These are phyloP conservation scores for Sphaerophoria rueppellii DNA, from an alignment of 2,888 invertebrate genomes.

Conservation along the genomic window DNA sequence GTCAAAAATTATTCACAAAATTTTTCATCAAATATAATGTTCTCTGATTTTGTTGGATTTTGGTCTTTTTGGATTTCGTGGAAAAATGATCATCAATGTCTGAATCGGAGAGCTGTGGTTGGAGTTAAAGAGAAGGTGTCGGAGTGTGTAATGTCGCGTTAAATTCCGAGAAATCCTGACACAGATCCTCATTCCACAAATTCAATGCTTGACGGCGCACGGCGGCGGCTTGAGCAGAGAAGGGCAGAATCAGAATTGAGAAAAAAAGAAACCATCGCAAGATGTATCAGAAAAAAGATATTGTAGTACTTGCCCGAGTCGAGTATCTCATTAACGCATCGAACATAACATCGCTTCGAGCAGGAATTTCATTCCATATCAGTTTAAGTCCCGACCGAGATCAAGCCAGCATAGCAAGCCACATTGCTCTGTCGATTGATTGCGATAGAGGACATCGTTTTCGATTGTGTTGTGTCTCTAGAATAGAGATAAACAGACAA, in stretches of 20 bases:
- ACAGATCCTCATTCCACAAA: conserved; percentile 68
- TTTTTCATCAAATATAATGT: conserved; percentile 69
- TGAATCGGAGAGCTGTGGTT: not conserved
- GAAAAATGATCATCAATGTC: conserved; percentile 66
- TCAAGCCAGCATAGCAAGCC: conserved; percentile 34
- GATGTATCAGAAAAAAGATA: conserved; percentile 45
- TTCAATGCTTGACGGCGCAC: conserved; percentile 49
- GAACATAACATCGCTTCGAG: conserved; percentile 63
- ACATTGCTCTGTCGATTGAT: conserved; percentile 37
- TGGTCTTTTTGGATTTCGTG: conserved; percentile 48
- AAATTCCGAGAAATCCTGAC: conserved; percentile 73
- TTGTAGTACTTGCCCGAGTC: conserved; percentile 8
- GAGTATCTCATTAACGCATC: conserved; percentile 73
- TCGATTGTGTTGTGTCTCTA: conserved; percentile 30
- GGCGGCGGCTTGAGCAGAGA: conserved; percentile 70
- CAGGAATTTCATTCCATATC: conserved; percentile 60
- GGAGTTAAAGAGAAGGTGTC: conserved; percentile 63
- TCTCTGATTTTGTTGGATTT: conserved; percentile 1
- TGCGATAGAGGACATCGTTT: conserved; percentile 37
- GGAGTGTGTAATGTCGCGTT: conserved; percentile 73
- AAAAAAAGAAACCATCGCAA: conserved; percentile 65
- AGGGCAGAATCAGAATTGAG: conserved; percentile 75
- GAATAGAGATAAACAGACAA: conserved; percentile 56
- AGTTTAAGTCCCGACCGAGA: not conserved
- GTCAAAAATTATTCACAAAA: conserved; percentile 74